These are phyloP conservation scores for Catostylus mosaicus DNA, from an alignment of 30 jellyfish, hydroid and myxozoan species.

Conservation along the genomic window DNA sequence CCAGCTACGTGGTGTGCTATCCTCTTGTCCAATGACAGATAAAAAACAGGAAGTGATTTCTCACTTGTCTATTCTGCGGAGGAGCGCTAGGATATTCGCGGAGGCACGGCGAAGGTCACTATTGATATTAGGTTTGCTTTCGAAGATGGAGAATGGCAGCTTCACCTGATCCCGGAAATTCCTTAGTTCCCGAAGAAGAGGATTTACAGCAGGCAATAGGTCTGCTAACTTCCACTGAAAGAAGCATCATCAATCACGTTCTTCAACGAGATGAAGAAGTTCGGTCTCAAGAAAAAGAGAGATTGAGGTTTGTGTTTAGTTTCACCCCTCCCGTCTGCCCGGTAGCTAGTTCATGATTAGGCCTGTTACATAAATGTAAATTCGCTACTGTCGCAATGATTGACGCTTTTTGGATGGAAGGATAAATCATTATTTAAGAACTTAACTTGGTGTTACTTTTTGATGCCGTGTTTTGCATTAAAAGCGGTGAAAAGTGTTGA, in stretches of 20 bases:
- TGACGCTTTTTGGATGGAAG: too few species aligned
- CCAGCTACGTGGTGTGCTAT: too few species aligned
- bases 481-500: too few species aligned
- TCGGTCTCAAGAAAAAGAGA: conserved; percentile 73
- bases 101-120: too few species aligned
- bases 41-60: conserved; percentile 1
- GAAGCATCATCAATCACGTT: conserved; percentile 70
- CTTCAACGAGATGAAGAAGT: conserved; percentile 91
- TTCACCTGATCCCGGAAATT: conserved; percentile 63
- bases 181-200: conserved; percentile 58
- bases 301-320: conserved; percentile 77
- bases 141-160: conserved; percentile 50
- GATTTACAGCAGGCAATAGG: conserved; percentile 64
- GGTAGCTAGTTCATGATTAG: not conserved
- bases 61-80: not conserved
- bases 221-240: conserved; percentile 86
- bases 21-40: too few species aligned
- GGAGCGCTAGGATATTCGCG: not conserved
- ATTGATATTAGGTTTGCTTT: too few species aligned
- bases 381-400: too few species aligned
- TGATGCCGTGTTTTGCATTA: too few species aligned
- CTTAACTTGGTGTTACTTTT: too few species aligned
- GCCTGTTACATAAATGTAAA: not conserved
- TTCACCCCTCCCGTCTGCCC: too few species aligned
- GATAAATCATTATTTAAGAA: too few species aligned